Evolutionary conservation across 2,113 vertebrate genomes (phyloP).

Genomic region (Anhinga rufa): DNA sequence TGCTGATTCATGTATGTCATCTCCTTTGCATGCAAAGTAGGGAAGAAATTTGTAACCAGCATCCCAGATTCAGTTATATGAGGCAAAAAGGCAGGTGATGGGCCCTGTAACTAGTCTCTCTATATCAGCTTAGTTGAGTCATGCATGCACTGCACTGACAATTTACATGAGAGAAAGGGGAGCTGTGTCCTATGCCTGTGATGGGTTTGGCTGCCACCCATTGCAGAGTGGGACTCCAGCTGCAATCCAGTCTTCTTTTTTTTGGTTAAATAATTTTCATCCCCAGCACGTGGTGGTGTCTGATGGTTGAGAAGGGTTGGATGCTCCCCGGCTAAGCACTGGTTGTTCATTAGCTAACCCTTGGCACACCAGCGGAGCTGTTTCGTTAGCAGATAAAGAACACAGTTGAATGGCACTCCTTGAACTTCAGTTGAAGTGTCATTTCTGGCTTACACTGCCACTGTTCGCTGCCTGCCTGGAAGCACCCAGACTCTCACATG

Average conservation of each 20-base stretch:
- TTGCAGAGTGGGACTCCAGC: not conserved
- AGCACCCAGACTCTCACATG: not conserved
- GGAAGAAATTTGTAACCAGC: not conserved
- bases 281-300: not conserved
- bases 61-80: not conserved
- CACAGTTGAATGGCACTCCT: not conserved
- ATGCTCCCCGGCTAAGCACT: not conserved
- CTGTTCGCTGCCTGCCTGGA: not conserved
- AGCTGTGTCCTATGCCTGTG: not conserved
- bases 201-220: not conserved
- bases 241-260: not conserved
- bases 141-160: fast-evolving
- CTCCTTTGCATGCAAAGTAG: not conserved
- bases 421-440: not conserved
- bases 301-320: not conserved
- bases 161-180: not conserved
- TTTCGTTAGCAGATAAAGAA: not conserved
- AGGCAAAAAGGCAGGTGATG: not conserved
- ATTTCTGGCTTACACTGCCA: not conserved
- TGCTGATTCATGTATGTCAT: not conserved
- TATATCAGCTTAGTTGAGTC: not conserved
- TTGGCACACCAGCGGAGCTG: not conserved
- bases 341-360: not conserved
- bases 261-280: not conserved
- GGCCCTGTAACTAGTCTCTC: not conserved